Evolutionary conservation across 37 sponge, comb jelly and placozoan genomes (phyloP), one percentile per base, ranked within the genome.

Genomic region (Halichondria panicea): DNA sequence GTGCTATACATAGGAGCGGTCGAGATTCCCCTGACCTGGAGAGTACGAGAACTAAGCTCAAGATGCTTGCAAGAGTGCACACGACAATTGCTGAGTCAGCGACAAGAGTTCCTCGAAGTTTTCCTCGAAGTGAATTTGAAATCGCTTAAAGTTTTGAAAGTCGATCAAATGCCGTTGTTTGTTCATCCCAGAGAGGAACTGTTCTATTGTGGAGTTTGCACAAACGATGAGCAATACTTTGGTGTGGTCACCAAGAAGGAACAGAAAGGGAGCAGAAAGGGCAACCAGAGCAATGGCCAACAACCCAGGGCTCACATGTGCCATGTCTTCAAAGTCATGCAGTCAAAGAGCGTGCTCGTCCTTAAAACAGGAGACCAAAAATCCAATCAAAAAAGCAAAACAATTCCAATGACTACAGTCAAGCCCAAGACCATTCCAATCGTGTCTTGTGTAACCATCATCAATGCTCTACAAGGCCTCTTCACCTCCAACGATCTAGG

Each of bases 221-320:
- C 76, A 31, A 76, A 89, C 31, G 85, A 89, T 41, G 90, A 89
- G 71, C 76, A 80, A 34, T 84, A 89, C 63, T 89, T 89, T 84
- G 90, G 71, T 6, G 70, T 89, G 18, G 90, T 89, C 19, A 84
- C 90, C 53, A 34, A 57, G 44, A 72, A 64, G 41, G 4, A 43
- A 1, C 44, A 68, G 1, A 78, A 70, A 70, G 37, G 75, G 2
- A 22, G 31, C 46, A 75, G 28, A 21, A 78, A 70, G 87, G 8
- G 28, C 32, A 4, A 2, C 22, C 7, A 4, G 8, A 44, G 50
- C 11, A 53, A 37, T 19, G 52, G 52, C 53, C n/a, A n/a, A n/a
- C 42, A 31, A n/a, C 4, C 18, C 22, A 58, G 60, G 35, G 84
- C 76, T 15, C 72, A 84, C 65, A 66, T 72, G 52, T 89, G 90